phyloP scores from a whole-genome alignment of 2,888 invertebrate species.

The Agrochola macilenta region DNA sequence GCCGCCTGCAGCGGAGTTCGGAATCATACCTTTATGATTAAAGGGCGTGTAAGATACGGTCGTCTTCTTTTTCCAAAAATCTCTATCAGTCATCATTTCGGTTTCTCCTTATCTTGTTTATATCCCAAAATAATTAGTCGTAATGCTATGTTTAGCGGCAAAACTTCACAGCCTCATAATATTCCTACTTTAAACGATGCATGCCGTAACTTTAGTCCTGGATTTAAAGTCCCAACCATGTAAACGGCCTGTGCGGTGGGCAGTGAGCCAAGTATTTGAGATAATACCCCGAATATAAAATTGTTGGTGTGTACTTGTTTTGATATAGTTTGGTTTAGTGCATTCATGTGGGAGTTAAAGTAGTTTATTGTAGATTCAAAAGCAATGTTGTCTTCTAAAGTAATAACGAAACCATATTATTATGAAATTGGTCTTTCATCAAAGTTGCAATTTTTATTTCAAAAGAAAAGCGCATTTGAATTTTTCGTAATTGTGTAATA shows the following conservation, averaged over 20 bases:
- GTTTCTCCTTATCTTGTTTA: neutral
- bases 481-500: too few species aligned
- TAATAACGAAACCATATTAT: neutral
- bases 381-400: neutral
- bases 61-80: too few species aligned
- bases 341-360: constrained; percentile 20
- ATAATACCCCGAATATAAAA: constrained; percentile 50
- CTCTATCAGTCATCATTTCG: neutral
- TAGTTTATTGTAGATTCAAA: neutral
- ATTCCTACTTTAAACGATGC: constrained; percentile 5
- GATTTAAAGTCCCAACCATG: constrained; percentile 40
- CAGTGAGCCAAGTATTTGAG: constrained; percentile 56
- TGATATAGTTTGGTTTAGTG: constrained; percentile 41
- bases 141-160: neutral
- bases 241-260: constrained; percentile 43
- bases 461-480: too few species aligned
- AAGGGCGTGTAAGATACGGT: too few species aligned
- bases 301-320: constrained; percentile 16
- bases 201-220: constrained; percentile 19
- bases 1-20: too few species aligned
- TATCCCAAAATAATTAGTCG: neutral
- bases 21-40: too few species aligned
- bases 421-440: too few species aligned
- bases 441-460: too few species aligned
- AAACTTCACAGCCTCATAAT: constrained; percentile 5